Conservation (phyloP, 2,797 vertebrate genomes). For the Lutjanus argentimaculatus region DNA sequence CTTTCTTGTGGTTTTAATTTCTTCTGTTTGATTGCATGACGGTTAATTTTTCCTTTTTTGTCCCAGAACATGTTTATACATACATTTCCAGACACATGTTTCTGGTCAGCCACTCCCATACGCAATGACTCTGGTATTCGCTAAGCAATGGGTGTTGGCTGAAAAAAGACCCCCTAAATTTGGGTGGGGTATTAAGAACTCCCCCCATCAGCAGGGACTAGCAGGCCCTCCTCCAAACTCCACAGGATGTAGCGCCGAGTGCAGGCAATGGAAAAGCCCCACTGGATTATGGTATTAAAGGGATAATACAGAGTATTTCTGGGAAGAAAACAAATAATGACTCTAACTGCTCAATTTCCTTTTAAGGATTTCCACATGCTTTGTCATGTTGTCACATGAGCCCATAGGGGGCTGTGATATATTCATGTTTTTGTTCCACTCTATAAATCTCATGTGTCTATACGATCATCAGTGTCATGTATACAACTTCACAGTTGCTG, state of each 20-base stretch:
- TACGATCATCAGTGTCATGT: slow-evolving; percentile 26
- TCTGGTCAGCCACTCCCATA: slow-evolving; percentile 70
- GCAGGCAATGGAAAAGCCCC: slow-evolving; percentile 51
- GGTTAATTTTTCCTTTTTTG: background rate
- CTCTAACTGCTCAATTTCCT: slow-evolving; percentile 65
- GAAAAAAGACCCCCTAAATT: slow-evolving; percentile 75
- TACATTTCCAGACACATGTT: slow-evolving; percentile 67
- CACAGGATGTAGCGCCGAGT: slow-evolving; percentile 53
- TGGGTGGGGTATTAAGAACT: slow-evolving; percentile 69
- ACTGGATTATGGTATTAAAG: slow-evolving; percentile 69
- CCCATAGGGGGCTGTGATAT: slow-evolving; percentile 1
- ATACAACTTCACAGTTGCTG: slow-evolving; percentile 24
- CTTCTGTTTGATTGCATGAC: background rate
- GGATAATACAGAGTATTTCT: slow-evolving; percentile 56
- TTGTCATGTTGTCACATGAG: slow-evolving; percentile 45
- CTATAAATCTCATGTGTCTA: slow-evolving; percentile 1
- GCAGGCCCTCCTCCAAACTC: slow-evolving; percentile 56
- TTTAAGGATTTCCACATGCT: slow-evolving; percentile 45
- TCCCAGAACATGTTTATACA: slow-evolving; percentile 43
- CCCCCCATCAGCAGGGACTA: slow-evolving; percentile 42
- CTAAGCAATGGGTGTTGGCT: slow-evolving; percentile 67
- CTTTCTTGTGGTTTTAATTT: slow-evolving; percentile 1
- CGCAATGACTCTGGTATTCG: slow-evolving; percentile 74
- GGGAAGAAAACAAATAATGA: slow-evolving; percentile 69
- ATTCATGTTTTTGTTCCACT: slow-evolving; percentile 15